A percentile compares a stretch with the other conserved stretches of the same genome.
Evolutionary conservation across 2,888 invertebrate species (phyloP).

Genomic region (Ennomos fuscantarius): DNA sequence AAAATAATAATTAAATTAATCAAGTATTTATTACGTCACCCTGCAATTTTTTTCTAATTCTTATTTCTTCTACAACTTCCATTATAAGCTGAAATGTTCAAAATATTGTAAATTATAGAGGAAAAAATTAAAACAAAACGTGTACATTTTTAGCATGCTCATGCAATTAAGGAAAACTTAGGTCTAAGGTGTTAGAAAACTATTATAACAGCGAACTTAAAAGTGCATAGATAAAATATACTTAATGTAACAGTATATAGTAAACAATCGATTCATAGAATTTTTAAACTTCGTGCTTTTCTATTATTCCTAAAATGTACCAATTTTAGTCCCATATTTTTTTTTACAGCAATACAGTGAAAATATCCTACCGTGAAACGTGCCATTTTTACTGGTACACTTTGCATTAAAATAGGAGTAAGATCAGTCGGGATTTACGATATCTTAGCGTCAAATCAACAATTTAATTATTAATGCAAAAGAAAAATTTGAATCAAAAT

Average conservation of each 20-base stretch:
- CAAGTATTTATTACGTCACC: conserved; percentile 70
- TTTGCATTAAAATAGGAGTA: conserved; percentile 5
- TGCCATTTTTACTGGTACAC: conserved; percentile 4
- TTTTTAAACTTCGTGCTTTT: not conserved
- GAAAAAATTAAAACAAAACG: conserved; percentile 33
- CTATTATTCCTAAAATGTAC: conserved; percentile 9
- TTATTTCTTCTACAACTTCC: conserved; percentile 84
- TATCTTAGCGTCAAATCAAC: too few relatives aligned
- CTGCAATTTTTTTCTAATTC: conserved; percentile 81
- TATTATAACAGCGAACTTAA: not conserved
- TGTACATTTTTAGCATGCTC: conserved; percentile 46
- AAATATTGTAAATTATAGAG: conserved; percentile 49
- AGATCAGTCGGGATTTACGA: not conserved
- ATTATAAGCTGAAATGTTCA: conserved; percentile 80
- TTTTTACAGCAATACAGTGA: not conserved
- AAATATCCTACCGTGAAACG: not conserved
- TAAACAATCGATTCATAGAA: not conserved
- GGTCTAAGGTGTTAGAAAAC: conserved; percentile 12
- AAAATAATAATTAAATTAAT: conserved; percentile 41
- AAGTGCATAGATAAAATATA: not conserved
- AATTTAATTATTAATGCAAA: too few relatives aligned
- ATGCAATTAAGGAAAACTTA: conserved; percentile 40
- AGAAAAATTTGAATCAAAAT: too few relatives aligned
- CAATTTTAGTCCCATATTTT: conserved; percentile 6
- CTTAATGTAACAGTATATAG: too few relatives aligned